Conservation (phyloP, 2,888 invertebrate species). For the Euphydryas editha region DNA sequence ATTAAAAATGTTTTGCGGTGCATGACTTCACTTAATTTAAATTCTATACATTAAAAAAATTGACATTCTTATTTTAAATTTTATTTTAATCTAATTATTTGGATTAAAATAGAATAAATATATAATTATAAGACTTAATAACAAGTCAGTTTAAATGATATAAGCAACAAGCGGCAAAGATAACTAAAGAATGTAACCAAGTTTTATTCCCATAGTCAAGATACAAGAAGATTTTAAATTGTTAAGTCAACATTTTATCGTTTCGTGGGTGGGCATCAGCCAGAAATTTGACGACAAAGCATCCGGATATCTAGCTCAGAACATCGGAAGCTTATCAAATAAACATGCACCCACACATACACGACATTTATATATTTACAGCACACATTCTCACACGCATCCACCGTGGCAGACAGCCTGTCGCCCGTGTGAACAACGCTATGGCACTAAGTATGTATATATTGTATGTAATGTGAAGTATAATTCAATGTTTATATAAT, state of each 20-base stretch:
- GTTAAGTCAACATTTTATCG: constrained; percentile 44
- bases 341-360: constrained; percentile 75
- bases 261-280: constrained; percentile 67
- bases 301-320: constrained; percentile 73
- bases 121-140: background rate
- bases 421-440: constrained; percentile 79
- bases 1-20: background rate
- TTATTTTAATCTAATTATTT: background rate
- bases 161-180: background rate
- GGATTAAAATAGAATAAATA: background rate
- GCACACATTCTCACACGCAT: constrained; percentile 66
- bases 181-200: background rate
- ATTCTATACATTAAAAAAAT: background rate
- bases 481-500: constrained; percentile 68
- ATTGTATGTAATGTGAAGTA: constrained; percentile 67
- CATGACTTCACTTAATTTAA: background rate
- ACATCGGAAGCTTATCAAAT: constrained; percentile 81
- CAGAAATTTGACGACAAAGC: constrained; percentile 72
- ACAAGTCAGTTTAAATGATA: background rate
- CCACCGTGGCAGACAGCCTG: constrained; percentile 79
- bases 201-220: constrained; percentile 13
- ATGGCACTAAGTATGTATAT: constrained; percentile 73
- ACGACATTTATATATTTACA: constrained; percentile 65
- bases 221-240: background rate
- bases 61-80: background rate